phyloP scores from a whole-genome alignment of 2,888 invertebrate genomes.

The Eupithecia dodoneata region DNA sequence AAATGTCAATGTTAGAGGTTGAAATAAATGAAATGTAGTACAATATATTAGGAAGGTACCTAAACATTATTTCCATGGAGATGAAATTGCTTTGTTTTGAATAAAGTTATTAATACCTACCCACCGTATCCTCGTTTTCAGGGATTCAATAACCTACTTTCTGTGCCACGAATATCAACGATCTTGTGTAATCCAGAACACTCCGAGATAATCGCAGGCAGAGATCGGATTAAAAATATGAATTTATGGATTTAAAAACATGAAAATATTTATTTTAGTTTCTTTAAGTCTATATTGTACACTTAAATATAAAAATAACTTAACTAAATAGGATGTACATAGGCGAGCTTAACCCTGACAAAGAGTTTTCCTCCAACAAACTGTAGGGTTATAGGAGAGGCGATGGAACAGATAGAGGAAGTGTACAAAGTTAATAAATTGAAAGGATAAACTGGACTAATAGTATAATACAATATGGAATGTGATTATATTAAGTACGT shows the following conservation, averaged over 20 bases:
- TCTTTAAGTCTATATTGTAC: not conserved
- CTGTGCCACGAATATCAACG: constrained; percentile 55
- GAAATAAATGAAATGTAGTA: too few relatives aligned
- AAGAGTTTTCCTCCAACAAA: too few relatives aligned
- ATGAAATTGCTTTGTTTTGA: constrained; percentile 3
- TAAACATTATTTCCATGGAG: not conserved
- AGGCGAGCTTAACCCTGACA: too few relatives aligned
- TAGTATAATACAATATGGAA: too few relatives aligned
- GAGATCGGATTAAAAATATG: not conserved
- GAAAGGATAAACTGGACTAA: too few relatives aligned
- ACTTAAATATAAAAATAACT: too few relatives aligned
- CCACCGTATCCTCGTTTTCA: constrained; percentile 39
- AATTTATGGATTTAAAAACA: not conserved
- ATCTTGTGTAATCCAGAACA: constrained; percentile 51
- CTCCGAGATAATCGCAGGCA: not conserved
- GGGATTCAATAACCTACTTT: constrained; percentile 56
- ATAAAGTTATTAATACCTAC: not conserved
- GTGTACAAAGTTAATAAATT: too few relatives aligned
- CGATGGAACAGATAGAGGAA: too few relatives aligned
- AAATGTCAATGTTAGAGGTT: not conserved
- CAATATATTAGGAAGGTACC: not conserved
- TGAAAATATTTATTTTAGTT: not conserved
- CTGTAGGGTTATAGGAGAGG: too few relatives aligned
- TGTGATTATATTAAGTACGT: too few relatives aligned
- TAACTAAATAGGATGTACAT: too few relatives aligned